phyloP scores from a whole-genome alignment of 1,140 invertebrate genomes.

The Drosophila aff. region DNA sequence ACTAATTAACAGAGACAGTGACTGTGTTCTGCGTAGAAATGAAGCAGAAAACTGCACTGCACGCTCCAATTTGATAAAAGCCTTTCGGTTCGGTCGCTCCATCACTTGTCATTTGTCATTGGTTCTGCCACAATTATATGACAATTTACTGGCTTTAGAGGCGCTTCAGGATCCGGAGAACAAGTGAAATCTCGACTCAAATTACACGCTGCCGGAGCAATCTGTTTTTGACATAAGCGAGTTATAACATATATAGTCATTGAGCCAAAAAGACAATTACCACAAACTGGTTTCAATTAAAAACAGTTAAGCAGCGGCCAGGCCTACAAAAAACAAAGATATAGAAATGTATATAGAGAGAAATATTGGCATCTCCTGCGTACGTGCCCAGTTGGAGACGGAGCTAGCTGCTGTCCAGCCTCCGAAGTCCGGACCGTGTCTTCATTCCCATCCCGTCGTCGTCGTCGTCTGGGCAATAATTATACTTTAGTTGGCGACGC shows the following conservation, averaged over 20 bases:
- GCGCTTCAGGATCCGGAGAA: conserved; percentile 29
- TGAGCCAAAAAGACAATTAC: conserved; percentile 74
- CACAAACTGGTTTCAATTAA: conserved; percentile 80
- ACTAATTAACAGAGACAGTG: conserved; percentile 62
- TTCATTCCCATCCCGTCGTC: conserved; percentile 46
- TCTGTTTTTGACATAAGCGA: conserved; percentile 79
- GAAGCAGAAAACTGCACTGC: conserved; percentile 37
- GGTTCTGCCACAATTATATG: conserved; percentile 63
- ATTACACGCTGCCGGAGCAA: conserved; percentile 62
- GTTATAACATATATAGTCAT: conserved; percentile 70
- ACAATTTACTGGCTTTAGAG: conserved; percentile 60
- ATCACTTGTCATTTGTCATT: conserved; percentile 82
- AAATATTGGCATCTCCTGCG: conserved; percentile 55
- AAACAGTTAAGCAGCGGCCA: conserved; percentile 72
- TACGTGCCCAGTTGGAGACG: conserved; percentile 42
- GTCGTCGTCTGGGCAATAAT: conserved; percentile 61
- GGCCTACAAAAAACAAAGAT: conserved; percentile 23
- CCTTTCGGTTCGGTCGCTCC: background rate
- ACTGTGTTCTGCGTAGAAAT: conserved; percentile 25
- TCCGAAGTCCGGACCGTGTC: conserved; percentile 11
- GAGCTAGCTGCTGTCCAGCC: conserved; percentile 7
- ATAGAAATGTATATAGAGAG: conserved; percentile 33
- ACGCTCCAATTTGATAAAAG: conserved; percentile 74
- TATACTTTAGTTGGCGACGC: conserved; percentile 80
- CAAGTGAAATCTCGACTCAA: conserved; percentile 71